A percentile compares a stretch with the other conserved stretches of the same genome.
These are phyloP conservation scores for Resseliella maxima DNA, from an alignment of 2,888 invertebrate genomes.

Conservation along the genomic window DNA sequence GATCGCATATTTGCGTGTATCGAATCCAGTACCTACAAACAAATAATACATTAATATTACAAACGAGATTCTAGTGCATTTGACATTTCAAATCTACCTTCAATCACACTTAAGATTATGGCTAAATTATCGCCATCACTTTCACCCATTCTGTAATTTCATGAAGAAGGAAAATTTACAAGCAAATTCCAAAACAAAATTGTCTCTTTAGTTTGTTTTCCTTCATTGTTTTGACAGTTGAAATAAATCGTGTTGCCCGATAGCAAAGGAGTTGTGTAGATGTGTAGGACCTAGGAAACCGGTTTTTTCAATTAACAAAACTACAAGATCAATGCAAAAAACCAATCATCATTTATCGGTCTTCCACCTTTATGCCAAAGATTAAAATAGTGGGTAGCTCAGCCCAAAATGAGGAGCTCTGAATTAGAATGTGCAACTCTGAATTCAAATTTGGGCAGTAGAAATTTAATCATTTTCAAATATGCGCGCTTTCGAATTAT, in stretches of 20 bases:
- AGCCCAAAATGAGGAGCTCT: too few relatives aligned
- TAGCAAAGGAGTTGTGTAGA: not conserved
- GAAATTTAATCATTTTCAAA: too few relatives aligned
- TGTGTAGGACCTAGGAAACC: too few relatives aligned
- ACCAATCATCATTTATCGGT: too few relatives aligned
- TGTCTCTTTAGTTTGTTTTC: constrained; percentile 32
- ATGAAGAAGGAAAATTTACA: not conserved
- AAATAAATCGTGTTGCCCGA: not conserved
- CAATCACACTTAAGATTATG: constrained; percentile 16
- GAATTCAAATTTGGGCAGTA: too few relatives aligned
- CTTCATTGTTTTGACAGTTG: constrained; percentile 11
- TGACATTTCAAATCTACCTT: not conserved
- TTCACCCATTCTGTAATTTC: constrained; percentile 32
- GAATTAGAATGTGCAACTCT: too few relatives aligned
- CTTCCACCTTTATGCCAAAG: too few relatives aligned
- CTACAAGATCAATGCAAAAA: too few relatives aligned
- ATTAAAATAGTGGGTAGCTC: too few relatives aligned
- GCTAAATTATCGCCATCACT: constrained; percentile 35
- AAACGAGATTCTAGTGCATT: not conserved
- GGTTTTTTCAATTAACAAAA: too few relatives aligned
- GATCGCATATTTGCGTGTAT: constrained; percentile 21
- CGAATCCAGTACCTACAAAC: constrained; percentile 36
- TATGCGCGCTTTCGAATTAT: too few relatives aligned
- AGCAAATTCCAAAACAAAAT: constrained; percentile 33
- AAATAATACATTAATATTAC: too few relatives aligned